These are phyloP conservation scores for Bactericera cockerelli DNA, from an alignment of 1,140 invertebrate genomes.

Conservation along the genomic window DNA sequence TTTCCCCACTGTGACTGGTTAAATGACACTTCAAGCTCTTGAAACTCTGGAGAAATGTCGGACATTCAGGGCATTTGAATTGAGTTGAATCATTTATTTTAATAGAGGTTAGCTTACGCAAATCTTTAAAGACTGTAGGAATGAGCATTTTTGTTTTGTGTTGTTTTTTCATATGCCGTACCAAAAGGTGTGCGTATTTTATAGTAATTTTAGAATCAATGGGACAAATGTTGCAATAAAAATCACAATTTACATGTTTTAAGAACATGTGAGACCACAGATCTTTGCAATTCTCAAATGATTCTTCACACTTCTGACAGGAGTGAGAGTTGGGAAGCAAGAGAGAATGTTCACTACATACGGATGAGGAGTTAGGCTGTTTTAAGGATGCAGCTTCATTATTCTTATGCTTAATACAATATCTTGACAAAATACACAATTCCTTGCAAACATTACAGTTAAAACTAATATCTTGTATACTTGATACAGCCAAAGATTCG, in stretches of 20 bases:
- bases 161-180: background rate
- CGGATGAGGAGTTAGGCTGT: background rate
- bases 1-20: conserved; percentile 37
- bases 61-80: background rate
- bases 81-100: background rate
- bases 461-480: background rate
- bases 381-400: background rate
- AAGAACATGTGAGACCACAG: background rate
- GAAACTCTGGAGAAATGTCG: background rate
- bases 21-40: conserved; percentile 30
- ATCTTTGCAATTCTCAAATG: background rate
- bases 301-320: background rate
- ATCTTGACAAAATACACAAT: background rate
- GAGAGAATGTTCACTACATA: background rate
- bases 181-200: background rate
- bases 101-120: background rate
- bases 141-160: background rate
- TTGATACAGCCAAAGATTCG: background rate
- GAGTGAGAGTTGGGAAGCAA: background rate
- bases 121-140: background rate
- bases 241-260: background rate
- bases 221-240: background rate
- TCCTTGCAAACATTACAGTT: background rate
- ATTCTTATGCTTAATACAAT: background rate
- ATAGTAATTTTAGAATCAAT: background rate